phyloP scores from a whole-genome alignment of 2,888 invertebrate genomes.

The Gortyna flavago region DNA sequence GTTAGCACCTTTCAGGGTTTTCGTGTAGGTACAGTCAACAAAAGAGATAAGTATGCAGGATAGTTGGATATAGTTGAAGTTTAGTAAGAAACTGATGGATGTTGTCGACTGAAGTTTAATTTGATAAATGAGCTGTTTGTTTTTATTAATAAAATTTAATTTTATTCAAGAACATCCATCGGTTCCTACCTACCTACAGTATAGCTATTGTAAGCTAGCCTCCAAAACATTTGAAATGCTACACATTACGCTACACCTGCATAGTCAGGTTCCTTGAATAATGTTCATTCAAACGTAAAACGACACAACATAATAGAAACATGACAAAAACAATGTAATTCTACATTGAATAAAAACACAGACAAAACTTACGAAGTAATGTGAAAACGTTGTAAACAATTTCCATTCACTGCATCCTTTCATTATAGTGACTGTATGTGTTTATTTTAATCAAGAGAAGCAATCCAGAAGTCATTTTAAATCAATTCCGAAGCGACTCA shows the following conservation, averaged over 20 bases:
- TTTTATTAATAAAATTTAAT: too few relatives aligned
- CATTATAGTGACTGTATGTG: conserved; percentile 23
- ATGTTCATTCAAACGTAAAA: background rate
- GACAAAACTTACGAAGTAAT: conserved; percentile 11
- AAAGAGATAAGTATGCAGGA: too few relatives aligned
- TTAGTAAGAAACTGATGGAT: too few relatives aligned
- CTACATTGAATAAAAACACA: conserved; percentile 17
- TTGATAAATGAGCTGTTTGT: too few relatives aligned
- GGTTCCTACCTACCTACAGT: too few relatives aligned
- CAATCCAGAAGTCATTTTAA: conserved; percentile 34
- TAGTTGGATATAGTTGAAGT: too few relatives aligned
- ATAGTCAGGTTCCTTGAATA: background rate
- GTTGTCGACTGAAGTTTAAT: too few relatives aligned
- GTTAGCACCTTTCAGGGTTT: background rate
- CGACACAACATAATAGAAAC: conserved; percentile 4
- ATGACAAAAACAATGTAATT: conserved; percentile 24
- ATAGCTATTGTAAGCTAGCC: background rate
- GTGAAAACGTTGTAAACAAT: conserved; percentile 28
- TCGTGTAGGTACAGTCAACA: too few relatives aligned
- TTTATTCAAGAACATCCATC: too few relatives aligned
- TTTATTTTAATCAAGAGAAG: conserved; percentile 41
- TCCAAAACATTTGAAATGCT: background rate
- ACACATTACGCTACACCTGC: too few relatives aligned
- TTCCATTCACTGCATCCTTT: conserved; percentile 43
- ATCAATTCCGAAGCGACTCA: conserved; percentile 21